Percentiles rank a stretch among this genome's conserved stretches.
These are phyloP conservation scores for Matsumyia berberina DNA, from an alignment of 2,888 invertebrate species.

Conservation along the genomic window DNA sequence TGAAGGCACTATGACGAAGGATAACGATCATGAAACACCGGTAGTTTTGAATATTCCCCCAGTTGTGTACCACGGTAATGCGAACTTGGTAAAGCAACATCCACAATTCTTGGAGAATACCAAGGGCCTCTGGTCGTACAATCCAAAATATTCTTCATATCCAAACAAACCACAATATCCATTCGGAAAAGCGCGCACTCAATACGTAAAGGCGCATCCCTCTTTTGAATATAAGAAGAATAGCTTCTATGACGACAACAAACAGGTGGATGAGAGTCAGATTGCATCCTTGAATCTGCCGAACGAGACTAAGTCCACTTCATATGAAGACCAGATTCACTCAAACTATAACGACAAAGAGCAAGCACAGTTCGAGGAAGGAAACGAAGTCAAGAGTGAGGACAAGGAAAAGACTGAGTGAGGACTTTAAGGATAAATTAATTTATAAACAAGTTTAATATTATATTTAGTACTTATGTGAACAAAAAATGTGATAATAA, in stretches of 20 bases:
- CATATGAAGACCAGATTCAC: neutral
- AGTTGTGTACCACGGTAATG: constrained; percentile 72
- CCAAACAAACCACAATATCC: neutral
- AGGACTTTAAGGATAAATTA: neutral
- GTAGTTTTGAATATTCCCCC: constrained; percentile 75
- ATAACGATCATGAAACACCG: constrained; percentile 35
- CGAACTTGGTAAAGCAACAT: neutral
- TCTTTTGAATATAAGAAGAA: constrained; percentile 8
- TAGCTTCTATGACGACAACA: neutral
- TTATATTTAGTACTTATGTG: neutral
- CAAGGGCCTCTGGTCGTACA: neutral
- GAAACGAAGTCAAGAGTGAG: neutral
- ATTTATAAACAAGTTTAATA: constrained; percentile 7
- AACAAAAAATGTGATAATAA: constrained; percentile 53
- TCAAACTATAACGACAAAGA: neutral
- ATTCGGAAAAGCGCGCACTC: neutral
- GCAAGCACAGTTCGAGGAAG: neutral
- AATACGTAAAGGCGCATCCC: neutral
- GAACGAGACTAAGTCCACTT: neutral
- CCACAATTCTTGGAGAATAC: neutral
- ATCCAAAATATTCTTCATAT: neutral
- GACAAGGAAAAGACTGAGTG: constrained; percentile 11
- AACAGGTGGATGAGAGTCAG: neutral
- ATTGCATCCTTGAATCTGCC: neutral
- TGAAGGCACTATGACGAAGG: constrained; percentile 20